Conservation (phyloP, 2,797 vertebrate genomes). For the Ceryle rudis region DNA sequence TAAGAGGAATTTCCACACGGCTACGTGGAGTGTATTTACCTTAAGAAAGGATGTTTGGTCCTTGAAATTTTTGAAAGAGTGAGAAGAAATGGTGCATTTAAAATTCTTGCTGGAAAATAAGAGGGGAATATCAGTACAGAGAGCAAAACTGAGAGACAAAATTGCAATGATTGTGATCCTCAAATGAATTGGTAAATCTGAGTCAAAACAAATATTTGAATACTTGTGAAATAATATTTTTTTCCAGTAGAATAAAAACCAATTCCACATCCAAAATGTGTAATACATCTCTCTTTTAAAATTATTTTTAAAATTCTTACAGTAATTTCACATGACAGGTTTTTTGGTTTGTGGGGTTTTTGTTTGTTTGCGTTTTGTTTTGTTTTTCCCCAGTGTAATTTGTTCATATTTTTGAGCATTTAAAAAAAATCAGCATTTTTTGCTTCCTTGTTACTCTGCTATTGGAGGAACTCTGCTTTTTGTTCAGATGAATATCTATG, state of each 20-base stretch:
- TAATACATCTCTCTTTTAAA: neutral
- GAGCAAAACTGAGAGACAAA: neutral
- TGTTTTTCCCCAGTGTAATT: neutral
- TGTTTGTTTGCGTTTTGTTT: neutral
- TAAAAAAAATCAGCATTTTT: neutral
- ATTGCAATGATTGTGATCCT: neutral
- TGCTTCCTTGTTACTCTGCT: neutral
- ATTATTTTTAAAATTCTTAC: neutral
- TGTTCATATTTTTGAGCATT: neutral
- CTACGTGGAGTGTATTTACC: neutral
- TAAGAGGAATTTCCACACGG: neutral
- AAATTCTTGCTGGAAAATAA: neutral
- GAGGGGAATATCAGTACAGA: neutral
- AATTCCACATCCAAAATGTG: neutral
- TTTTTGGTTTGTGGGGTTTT: too few species aligned
- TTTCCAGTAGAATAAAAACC: neutral
- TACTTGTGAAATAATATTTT: neutral
- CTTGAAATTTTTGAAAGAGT: neutral
- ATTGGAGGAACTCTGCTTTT: neutral
- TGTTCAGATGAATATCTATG: neutral
- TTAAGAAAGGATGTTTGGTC: neutral
- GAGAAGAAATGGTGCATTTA: neutral
- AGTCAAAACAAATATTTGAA: neutral
- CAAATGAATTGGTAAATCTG: neutral
- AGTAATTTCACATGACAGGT: neutral